These are phyloP conservation scores for Drosophila gaucha DNA, from an alignment of 2,888 invertebrate genomes.

Conservation along the genomic window DNA sequence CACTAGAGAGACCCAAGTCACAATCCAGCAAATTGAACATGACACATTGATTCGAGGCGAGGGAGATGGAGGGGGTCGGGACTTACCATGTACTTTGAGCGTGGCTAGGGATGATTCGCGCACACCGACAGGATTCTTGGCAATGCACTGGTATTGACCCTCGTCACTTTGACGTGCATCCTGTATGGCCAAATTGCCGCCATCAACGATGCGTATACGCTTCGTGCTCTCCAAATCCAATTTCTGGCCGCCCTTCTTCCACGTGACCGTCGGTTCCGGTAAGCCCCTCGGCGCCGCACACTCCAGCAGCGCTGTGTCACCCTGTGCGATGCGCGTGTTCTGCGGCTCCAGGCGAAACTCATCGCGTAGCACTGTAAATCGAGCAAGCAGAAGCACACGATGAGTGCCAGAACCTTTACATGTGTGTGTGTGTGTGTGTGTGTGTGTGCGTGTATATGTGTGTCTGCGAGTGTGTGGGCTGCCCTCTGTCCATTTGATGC, in stretches of 20 bases:
- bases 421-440: background rate
- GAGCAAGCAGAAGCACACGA: constrained; percentile 34
- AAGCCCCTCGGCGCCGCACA: constrained; percentile 95
- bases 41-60: constrained; percentile 74
- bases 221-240: constrained; percentile 89
- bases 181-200: constrained; percentile 92
- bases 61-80: background rate
- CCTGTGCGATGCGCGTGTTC: constrained; percentile 92
- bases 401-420: constrained; percentile 15
- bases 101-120: constrained; percentile 90
- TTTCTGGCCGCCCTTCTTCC: constrained; percentile 94
- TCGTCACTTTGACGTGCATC: constrained; percentile 91
- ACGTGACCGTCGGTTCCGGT: constrained; percentile 94
- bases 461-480: constrained; percentile 25
- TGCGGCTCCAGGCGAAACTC: constrained; percentile 95
- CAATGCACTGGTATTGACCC: constrained; percentile 93
- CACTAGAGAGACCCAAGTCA: constrained; percentile 47
- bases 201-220: constrained; percentile 91
- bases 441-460: background rate
- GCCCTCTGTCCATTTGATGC: constrained; percentile 69
- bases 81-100: constrained; percentile 90
- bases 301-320: constrained; percentile 93
- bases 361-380: constrained; percentile 90
- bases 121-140: constrained; percentile 92
- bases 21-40: constrained; percentile 76